Evolutionary conservation across 2,888 invertebrate genomes (phyloP), one percentile per base, ranked within the genome.

Genomic region (Euclidia mi): DNA sequence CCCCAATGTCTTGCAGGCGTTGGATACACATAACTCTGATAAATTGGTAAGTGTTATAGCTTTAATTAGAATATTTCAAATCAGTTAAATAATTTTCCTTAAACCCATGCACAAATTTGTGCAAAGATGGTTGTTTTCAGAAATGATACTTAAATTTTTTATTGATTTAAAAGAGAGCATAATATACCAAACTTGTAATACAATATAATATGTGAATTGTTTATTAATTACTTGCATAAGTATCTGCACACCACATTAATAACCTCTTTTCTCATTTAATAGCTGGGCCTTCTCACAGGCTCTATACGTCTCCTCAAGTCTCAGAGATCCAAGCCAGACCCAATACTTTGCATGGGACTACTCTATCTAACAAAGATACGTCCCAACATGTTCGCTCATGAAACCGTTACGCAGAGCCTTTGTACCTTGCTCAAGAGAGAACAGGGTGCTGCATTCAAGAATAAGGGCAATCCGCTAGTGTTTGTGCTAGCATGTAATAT

Each of bases 401-500:
- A 98, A 63, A 95, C 96, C 2, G 96, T 98, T 10, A 95, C 96
- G 0, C 96, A 97, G 83, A 98, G 97, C 0, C 95, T 99, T 12
- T 96, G 98, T 56, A 97, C 98, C 0, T 90, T 98, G 25, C 90
- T 99, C 56, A 97, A 98, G 77, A 95, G 98, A 50, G 98, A 99
- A 80, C 95, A 96, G 56, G 95, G 96, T 51, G 91, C 95, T 0
- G 94, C 93, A 0, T 96, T 96, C 85, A 97, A 98, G 92, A 96
- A 96, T 52, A 98, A 98, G 79, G 97, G 96, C 3, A 98, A 98
- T 87, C 96, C 97, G 0, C 91, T 97, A 37, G 96, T 98, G 34
- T 97, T 98, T 68, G 97, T 98, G 20, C 88, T 98, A 38, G 97
- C 98, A 2, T 96, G 98, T 58, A 99, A 98, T 90, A 95, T 99